Conservation (phyloP, 2,888 invertebrate species). For the Agonopterix subpropinquella region DNA sequence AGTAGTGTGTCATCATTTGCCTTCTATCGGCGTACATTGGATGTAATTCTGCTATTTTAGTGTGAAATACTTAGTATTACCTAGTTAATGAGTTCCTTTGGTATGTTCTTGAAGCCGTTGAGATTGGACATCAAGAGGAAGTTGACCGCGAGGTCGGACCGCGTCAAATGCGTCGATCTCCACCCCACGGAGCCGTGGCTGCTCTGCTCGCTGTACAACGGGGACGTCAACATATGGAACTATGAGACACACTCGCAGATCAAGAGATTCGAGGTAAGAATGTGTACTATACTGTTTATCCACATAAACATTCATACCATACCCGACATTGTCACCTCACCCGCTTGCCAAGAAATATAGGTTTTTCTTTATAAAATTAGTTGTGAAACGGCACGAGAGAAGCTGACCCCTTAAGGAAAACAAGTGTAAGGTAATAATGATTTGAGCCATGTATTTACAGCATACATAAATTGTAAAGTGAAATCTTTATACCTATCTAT, state of each 20-base stretch:
- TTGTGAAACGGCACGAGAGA: too few species aligned
- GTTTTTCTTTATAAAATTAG: too few species aligned
- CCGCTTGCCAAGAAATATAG: too few species aligned
- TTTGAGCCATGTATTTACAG: too few species aligned
- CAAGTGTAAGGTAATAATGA: too few species aligned
- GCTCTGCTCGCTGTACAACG: constrained; percentile 98
- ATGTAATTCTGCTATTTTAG: constrained; percentile 26
- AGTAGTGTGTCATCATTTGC: constrained; percentile 46
- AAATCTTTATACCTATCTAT: too few species aligned
- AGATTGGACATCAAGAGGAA: constrained; percentile 98
- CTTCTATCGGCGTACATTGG: constrained; percentile 42
- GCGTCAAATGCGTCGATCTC: constrained; percentile 98
- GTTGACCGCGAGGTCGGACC: constrained; percentile 97
- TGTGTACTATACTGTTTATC: neutral
- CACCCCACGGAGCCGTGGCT: constrained; percentile 99
- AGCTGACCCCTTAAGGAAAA: too few species aligned
- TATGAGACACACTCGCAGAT: constrained; percentile 95
- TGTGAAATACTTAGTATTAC: constrained; percentile 8
- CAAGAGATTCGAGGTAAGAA: constrained; percentile 85
- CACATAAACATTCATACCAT: neutral
- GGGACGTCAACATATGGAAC: constrained; percentile 99
- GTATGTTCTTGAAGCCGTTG: constrained; percentile 83
- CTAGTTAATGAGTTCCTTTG: constrained; percentile 19
- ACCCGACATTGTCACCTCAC: neutral
- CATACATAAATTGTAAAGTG: too few species aligned